Percentiles rank a stretch among this genome's conserved stretches.
Evolutionary conservation across 2,113 vertebrate species (phyloP).

Genomic region (Gobiocypris rarus): DNA sequence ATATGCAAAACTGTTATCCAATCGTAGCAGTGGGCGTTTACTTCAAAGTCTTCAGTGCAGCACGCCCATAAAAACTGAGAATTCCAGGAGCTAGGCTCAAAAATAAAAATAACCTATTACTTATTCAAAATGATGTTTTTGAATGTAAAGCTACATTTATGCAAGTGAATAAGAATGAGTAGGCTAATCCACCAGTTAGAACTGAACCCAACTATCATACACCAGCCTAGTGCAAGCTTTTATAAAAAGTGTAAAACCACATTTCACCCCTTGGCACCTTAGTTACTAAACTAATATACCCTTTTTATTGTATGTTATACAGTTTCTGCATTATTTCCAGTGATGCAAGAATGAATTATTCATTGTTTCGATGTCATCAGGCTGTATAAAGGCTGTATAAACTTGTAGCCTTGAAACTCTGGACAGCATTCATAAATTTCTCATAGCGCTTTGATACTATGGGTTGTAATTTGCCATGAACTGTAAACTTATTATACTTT

Average conservation of each 20-base stretch:
- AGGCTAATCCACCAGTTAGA: not conserved
- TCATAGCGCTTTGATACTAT: not conserved
- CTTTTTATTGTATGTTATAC: too few relatives aligned
- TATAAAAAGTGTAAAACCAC: too few relatives aligned
- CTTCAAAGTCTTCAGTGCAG: too few relatives aligned
- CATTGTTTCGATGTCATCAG: not conserved
- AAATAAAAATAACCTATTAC: too few relatives aligned
- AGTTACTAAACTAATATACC: not conserved
- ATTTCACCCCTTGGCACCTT: not conserved
- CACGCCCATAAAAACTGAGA: too few relatives aligned
- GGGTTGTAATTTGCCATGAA: not conserved
- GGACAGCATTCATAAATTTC: slow-evolving; percentile 8
- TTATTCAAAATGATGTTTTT: too few relatives aligned
- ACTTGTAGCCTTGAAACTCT: not conserved
- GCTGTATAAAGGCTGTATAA: not conserved
- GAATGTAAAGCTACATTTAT: too few relatives aligned
- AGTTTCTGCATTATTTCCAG: slow-evolving; percentile 13
- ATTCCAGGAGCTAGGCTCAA: too few relatives aligned
- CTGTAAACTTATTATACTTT: slow-evolving; percentile 5
- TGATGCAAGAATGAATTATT: not conserved
- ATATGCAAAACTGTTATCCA: too few relatives aligned
- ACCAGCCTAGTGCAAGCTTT: not conserved
- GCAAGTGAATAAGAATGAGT: too few relatives aligned
- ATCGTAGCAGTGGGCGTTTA: too few relatives aligned
- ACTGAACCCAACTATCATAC: not conserved